Conservation (phyloP, 92 coral and sea anemone genomes). For the Epizoanthus stellaris region DNA sequence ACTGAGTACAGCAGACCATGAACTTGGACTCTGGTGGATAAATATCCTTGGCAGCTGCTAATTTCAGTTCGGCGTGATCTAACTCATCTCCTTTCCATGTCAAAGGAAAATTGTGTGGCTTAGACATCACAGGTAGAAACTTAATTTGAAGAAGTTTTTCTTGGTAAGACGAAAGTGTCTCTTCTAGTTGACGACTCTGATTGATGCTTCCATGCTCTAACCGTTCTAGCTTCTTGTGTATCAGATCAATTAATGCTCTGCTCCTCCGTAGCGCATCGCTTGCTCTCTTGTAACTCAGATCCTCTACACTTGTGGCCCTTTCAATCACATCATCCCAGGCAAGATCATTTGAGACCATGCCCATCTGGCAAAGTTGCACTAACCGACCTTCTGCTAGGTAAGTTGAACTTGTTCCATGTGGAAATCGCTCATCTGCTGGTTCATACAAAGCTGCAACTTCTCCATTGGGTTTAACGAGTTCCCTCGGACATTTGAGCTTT, state of each 20-base stretch:
- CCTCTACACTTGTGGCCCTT: constrained; percentile 66
- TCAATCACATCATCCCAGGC: constrained; percentile 78
- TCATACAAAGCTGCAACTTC: constrained; percentile 54
- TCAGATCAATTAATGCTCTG: constrained; percentile 39
- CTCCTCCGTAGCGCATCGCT: constrained; percentile 35
- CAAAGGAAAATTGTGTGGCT: constrained; percentile 62
- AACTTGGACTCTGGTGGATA: constrained; percentile 46
- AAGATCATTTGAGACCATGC: constrained; percentile 76
- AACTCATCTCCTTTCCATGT: constrained; percentile 69
- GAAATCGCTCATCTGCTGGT: constrained; percentile 75
- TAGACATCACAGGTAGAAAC: constrained; percentile 70
- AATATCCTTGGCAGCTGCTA: constrained; percentile 54
- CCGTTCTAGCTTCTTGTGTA: constrained; percentile 42
- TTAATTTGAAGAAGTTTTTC: constrained; percentile 10
- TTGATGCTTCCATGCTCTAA: not conserved
- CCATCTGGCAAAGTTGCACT: constrained; percentile 61
- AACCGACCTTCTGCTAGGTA: constrained; percentile 42
- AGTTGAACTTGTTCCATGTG: constrained; percentile 37
- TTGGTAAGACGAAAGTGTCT: not conserved
- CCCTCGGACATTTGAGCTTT: constrained; percentile 62
- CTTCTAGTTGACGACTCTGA: not conserved
- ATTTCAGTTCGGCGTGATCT: not conserved
- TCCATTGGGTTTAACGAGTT: constrained; percentile 65
- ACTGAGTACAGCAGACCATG: constrained; percentile 59
- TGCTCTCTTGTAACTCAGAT: constrained; percentile 13